Evolutionary conservation across 2,113 vertebrate species (phyloP), one percentile per base, ranked within the genome.

Genomic region (Chionis minor): DNA sequence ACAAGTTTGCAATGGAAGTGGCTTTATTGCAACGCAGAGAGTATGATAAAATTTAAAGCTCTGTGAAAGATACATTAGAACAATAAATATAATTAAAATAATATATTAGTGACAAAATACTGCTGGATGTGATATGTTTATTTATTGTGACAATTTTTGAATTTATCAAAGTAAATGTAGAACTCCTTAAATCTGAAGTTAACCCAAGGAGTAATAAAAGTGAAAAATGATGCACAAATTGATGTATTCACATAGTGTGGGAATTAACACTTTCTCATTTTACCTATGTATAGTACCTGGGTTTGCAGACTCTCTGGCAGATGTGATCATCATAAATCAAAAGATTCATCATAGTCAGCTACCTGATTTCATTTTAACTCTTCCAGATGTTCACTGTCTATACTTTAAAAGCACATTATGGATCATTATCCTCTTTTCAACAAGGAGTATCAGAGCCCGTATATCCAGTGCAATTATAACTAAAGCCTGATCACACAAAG

Each of bases 21-120:
- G 33, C 85, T 98, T 96, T 96, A 96, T 89, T 94, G 81, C 91
- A 91, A 83, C 2, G 20, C 61, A 93, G 81, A 97, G 77, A 97
- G 81, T 96, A 97, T 86, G 96, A 96, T 92, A 97, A 97, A 97
- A 98, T 98, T 97, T 98, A 98, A 98, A 96, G 59, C 82, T 66
- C 51, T 47, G 45, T 96, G 88, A 93, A 97, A 97, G 84, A 96
- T 96, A 92, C 82, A 97, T 97, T 97, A 88, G 86, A 97, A 95
- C 81, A 69, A 96, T 97, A 96, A 97, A 96, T 89, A 92, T 83
- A 81, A 91, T 72, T 86, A 63, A 95, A 86, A 89, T 92, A 97
- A 96, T 80, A 83, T 92, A 94, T 97, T 95, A 80, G 28, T 77
- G 91, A 82, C 42, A 88, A 96, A 97, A 89, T 95, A 93, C 92